Base-by-base conservation (phyloP, 1,140 invertebrate species). In the Bombus waltoni region DNA sequence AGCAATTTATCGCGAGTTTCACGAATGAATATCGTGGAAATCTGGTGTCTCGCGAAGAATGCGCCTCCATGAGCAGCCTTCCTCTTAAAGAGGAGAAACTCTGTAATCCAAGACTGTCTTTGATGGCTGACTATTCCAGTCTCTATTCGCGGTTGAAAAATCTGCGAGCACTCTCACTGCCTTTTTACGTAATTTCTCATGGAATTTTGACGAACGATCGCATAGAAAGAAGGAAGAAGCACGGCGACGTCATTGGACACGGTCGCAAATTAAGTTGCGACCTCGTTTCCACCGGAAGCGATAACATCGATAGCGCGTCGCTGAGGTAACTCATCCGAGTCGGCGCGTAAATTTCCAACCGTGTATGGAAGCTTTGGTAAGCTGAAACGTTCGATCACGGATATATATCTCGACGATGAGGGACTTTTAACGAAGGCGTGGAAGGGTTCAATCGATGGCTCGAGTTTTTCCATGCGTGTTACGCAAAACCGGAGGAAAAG, bases 321-420 rank as follows among this genome's bases (percentile, higher is more conserved):
- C 22, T 42, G n/a, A 57, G 18, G 71, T 59, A 59, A 85, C 73
- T 72, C 57, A 44, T 44, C 81, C 40, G 76, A 77, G 66, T 53
- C 44, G 73, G 25, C 38, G 71, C 71, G 83, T 81, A 78, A 89
- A 84, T 87, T 87, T 62, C 76, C 70, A 74, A 42, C 59, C 57
- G 38, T 84, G 57, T 87, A 83, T 79, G 73, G 68, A 84, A 70
- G 68, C 11, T 70, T 88, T 47, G 85, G 73, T 82, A 70, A 89
- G 59, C 78, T 71, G 78, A 38, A 78, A 81, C 42, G 75, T 71
- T 74, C 81, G 74, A 87, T 68, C 53, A 32, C 47, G 77, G 81
- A 89, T 90, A 89, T 89, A 89, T 89, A 85, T 80, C 35, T 65
- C 53, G 78, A 66, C 78, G 78, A 87, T 81, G 78, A 82, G 88